Evolutionary conservation across 2,113 vertebrate genomes (phyloP).

Genomic region (Myotis brandtii): DNA sequence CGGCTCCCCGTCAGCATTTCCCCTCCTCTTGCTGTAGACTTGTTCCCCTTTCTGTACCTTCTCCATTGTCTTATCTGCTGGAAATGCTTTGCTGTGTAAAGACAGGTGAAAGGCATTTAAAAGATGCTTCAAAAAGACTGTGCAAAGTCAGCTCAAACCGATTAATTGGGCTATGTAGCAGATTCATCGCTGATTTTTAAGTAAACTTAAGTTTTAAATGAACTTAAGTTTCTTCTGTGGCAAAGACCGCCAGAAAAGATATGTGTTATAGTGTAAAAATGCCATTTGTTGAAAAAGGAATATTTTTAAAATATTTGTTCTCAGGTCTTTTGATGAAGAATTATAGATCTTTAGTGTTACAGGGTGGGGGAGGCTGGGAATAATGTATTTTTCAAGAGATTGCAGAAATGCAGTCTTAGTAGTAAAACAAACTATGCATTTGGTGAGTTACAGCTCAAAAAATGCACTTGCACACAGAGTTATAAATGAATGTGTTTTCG

Average conservation of each 20-base stretch:
- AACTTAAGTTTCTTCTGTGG: slow-evolving; percentile 20
- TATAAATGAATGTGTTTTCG: slow-evolving; percentile 1
- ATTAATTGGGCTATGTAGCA: neutral
- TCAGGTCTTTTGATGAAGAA: slow-evolving; percentile 5
- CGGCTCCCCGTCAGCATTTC: neutral
- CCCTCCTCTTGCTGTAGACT: neutral
- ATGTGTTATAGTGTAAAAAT: neutral
- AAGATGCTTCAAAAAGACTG: neutral
- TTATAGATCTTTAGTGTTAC: neutral
- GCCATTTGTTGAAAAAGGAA: neutral
- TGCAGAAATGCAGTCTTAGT: neutral
- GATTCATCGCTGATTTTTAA: neutral
- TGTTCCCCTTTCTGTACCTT: neutral
- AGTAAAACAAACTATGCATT: neutral
- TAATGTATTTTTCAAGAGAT: neutral
- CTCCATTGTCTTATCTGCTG: neutral
- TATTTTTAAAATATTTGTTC: neutral
- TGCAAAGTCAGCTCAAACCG: neutral
- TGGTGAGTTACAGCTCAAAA: neutral
- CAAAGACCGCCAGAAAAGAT: neutral
- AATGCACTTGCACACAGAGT: neutral
- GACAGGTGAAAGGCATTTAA: neutral
- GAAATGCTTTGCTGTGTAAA: neutral
- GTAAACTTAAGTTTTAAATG: slow-evolving; percentile 22
- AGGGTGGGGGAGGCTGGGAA: too few species aligned